Conservation (phyloP, 1,140 invertebrate species). For the Pseudoatta argentina region DNA sequence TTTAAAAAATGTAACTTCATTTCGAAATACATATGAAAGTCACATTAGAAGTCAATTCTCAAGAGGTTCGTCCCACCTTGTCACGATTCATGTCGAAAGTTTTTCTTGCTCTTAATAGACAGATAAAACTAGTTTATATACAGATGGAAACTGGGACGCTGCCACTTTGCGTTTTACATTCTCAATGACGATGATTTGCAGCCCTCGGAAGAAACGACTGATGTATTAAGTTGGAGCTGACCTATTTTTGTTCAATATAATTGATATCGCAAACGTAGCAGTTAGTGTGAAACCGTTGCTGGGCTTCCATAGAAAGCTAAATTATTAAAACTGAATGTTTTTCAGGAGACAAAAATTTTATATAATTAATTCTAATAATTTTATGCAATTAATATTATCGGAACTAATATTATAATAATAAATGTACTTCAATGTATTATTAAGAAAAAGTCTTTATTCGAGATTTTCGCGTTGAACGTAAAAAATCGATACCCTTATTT, state of each 20-base stretch:
- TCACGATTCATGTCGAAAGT: constrained; percentile 47
- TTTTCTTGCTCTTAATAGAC: constrained; percentile 38
- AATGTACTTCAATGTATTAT: not conserved
- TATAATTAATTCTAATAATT: not conserved
- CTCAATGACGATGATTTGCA: constrained; percentile 67
- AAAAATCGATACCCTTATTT: not conserved
- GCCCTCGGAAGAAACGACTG: constrained; percentile 32
- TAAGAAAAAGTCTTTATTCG: not conserved
- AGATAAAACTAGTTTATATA: constrained; percentile 47
- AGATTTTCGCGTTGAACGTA: not conserved
- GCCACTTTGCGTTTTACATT: constrained; percentile 52
- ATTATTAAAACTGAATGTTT: not conserved
- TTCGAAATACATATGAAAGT: constrained; percentile 16
- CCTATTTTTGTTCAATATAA: constrained; percentile 66
- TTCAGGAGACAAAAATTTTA: not conserved
- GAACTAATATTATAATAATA: not conserved
- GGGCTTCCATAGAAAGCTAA: not conserved
- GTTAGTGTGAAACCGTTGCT: constrained; percentile 23
- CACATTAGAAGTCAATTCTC: constrained; percentile 18
- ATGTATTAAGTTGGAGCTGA: constrained; percentile 63
- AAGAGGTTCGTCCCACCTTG: constrained; percentile 4
- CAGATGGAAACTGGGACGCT: constrained; percentile 60
- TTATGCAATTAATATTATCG: not conserved
- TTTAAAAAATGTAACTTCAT: constrained; percentile 3
- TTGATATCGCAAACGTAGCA: constrained; percentile 54